phyloP scores from a whole-genome alignment of 2,888 invertebrate genomes.

The Amiota mariae region DNA sequence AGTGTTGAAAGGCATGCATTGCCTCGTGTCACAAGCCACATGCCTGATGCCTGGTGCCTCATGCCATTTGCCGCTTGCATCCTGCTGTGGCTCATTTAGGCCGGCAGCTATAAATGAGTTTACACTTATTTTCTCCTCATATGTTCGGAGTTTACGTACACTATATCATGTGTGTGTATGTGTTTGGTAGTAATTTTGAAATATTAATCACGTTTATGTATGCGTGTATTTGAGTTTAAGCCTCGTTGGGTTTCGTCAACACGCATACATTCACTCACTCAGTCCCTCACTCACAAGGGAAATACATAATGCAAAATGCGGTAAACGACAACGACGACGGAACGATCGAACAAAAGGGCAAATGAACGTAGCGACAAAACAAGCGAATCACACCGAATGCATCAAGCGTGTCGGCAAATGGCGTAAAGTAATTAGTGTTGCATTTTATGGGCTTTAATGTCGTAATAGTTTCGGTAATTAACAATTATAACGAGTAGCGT shows the following conservation, averaged over 20 bases:
- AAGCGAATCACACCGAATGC: constrained; percentile 6
- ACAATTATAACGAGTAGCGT: constrained; percentile 62
- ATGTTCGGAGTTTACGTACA: background rate
- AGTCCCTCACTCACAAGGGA: constrained; percentile 49
- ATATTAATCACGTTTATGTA: constrained; percentile 56
- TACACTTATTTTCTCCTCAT: constrained; percentile 50
- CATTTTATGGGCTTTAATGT: constrained; percentile 68
- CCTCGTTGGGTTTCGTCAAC: constrained; percentile 49
- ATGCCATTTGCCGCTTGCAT: too few relatives aligned
- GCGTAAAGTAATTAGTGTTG: constrained; percentile 67
- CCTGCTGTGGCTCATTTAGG: background rate
- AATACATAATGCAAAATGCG: constrained; percentile 60
- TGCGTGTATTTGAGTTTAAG: constrained; percentile 31
- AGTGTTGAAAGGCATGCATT: constrained; percentile 24
- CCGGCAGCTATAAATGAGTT: constrained; percentile 52
- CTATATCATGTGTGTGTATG: background rate
- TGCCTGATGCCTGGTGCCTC: constrained; percentile 42
- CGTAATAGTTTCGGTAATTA: constrained; percentile 67
- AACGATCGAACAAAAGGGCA: constrained; percentile 23
- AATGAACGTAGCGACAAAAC: constrained; percentile 28
- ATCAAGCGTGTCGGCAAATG: constrained; percentile 34
- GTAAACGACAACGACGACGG: constrained; percentile 11
- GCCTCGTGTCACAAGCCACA: constrained; percentile 34
- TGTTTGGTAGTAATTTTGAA: constrained; percentile 60
- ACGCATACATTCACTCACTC: constrained; percentile 37